Base-by-base conservation (phyloP, 1,140 invertebrate species). In the Augochlora pura region DNA sequence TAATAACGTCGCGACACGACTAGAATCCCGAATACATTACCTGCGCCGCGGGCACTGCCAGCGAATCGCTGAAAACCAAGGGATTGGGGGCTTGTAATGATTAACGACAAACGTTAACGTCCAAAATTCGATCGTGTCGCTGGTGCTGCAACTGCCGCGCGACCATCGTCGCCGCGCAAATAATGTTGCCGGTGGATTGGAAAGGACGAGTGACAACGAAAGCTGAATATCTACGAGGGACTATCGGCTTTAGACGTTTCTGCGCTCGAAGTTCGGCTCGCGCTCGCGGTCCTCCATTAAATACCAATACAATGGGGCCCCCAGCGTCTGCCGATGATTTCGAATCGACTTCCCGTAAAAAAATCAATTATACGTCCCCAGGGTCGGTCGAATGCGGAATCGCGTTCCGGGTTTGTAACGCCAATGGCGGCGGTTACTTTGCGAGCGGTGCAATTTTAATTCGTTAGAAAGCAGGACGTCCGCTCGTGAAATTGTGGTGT, bases 21-120 rank as follows among this genome's bases (percentile, higher is more conserved):
- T 79, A 66, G 77, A 79, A 79, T 79, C 46, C 77, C 63, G 77
- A 79, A 79, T 79, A 66, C 71, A 79, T 79, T 79, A 79, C n/a
- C 71, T 60, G 57, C 42, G 49, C 42, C 77, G 25, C 62, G 63
- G 42, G 32, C 69, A 65, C 39, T 57, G 67, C 49, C 32, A 18
- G 27, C 62, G 69, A 60, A 64, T 64, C 69, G 76, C 16, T 72
- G 76, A 65, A 72, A 78, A 78, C 76, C 68, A 78, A 71, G 67
- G 59, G 75, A 64, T 38, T 32, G 71, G 52, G 52, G 52, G 62
- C 27, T 62, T n/a, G 75, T 83, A 65, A 79, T 75, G 77, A 71
- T 64, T 71, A 77, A 77, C 76, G 76, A 64, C 76, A 69, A 71
- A 62, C 68, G 68, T 77, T 77, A 77, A 77, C 62, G 67, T 62